Conservation (phyloP, 2,797 vertebrate genomes). For the Chelonia mydas region DNA sequence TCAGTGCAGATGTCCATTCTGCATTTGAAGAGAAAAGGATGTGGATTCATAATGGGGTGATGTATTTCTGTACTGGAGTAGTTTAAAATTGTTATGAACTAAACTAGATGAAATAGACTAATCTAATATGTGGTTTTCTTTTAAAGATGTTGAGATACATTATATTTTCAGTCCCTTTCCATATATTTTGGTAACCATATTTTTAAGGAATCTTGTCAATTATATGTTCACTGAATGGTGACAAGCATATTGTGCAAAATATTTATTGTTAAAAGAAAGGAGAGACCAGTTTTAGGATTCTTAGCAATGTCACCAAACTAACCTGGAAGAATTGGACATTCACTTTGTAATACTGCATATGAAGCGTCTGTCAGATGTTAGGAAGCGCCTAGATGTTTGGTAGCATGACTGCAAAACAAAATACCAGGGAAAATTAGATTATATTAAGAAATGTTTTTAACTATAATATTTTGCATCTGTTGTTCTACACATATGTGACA, state of each 20-base stretch:
- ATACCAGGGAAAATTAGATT: conserved; percentile 79
- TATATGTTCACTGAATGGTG: background rate
- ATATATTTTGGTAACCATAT: background rate
- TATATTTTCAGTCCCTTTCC: conserved; percentile 18
- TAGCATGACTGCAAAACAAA: conserved; percentile 75
- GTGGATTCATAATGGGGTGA: conserved; percentile 77
- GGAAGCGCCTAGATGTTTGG: conserved; percentile 73
- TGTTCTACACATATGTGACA: conserved; percentile 58
- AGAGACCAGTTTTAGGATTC: conserved; percentile 6
- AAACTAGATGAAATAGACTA: background rate
- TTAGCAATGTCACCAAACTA: conserved; percentile 38
- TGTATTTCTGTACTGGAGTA: conserved; percentile 63
- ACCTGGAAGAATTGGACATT: conserved; percentile 43
- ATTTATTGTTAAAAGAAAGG: background rate
- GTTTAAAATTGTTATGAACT: conserved; percentile 27
- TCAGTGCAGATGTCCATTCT: conserved; percentile 34
- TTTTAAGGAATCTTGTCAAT: background rate
- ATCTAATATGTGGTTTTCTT: conserved; percentile 35
- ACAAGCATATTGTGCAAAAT: background rate
- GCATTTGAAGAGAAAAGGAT: conserved; percentile 57
- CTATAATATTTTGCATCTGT: conserved; percentile 78
- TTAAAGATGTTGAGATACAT: conserved; percentile 1
- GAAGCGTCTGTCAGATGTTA: conserved; percentile 59
- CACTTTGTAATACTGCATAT: conserved; percentile 35
- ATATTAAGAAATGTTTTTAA: conserved; percentile 76